phyloP scores from a whole-genome alignment of 92 coral and sea anemone genomes.

The Anthopleura xanthogrammica region DNA sequence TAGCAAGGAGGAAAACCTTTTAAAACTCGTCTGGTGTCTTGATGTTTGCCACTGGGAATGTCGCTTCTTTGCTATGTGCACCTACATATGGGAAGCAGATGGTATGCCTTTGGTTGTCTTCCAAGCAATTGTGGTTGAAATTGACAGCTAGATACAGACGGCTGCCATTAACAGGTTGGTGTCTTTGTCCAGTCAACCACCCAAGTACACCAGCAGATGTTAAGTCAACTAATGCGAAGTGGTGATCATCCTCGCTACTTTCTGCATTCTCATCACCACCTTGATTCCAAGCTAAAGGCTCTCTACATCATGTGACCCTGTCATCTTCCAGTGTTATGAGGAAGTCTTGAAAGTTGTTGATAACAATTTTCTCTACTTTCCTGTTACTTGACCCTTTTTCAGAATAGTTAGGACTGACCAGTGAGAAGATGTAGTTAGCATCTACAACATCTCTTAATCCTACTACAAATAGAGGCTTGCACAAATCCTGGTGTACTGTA shows the following conservation, averaged over 20 bases:
- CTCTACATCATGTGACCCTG: conserved; percentile 33
- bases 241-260: conserved; percentile 21
- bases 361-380: conserved; percentile 55
- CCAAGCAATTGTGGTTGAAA: background rate
- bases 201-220: conserved; percentile 71
- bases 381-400: conserved; percentile 46
- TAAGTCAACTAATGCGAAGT: conserved; percentile 31
- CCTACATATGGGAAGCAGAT: conserved; percentile 4
- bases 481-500: conserved; percentile 49
- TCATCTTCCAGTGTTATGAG: conserved; percentile 54
- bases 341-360: conserved; percentile 72
- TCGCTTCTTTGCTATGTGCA: background rate
- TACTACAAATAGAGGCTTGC: conserved; percentile 57
- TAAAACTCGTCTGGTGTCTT: background rate
- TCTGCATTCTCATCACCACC: conserved; percentile 5
- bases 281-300: conserved; percentile 8
- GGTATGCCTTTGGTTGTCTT: background rate
- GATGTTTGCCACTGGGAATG: background rate
- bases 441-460: conserved; percentile 50
- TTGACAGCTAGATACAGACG: conserved; percentile 4
- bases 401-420: conserved; percentile 51
- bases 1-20: conserved; percentile 1
- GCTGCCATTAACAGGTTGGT: conserved; percentile 64
- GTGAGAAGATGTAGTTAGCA: conserved; percentile 65
- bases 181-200: conserved; percentile 77